phyloP scores from a whole-genome alignment of 2,888 invertebrate species.

The Cloeon dipterum region DNA sequence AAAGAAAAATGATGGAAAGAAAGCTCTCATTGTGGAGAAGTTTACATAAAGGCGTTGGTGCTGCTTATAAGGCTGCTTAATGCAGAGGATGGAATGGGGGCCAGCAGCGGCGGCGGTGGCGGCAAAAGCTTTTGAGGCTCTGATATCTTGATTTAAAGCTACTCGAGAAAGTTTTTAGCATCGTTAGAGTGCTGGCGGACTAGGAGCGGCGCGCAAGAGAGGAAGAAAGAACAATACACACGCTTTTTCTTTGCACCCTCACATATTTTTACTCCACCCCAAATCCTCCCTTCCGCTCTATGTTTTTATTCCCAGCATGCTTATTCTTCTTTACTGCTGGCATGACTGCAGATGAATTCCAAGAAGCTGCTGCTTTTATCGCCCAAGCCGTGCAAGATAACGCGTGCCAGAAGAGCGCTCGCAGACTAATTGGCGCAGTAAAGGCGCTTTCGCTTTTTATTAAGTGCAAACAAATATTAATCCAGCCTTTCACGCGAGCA shows the following conservation, averaged over 20 bases:
- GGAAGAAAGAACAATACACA: constrained; percentile 1
- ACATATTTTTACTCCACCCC: neutral
- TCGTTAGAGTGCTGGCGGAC: no score
- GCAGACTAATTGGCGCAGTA: neutral
- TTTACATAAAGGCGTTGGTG: no score
- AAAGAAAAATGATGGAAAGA: no score
- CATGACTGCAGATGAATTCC: neutral
- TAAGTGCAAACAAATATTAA: no score
- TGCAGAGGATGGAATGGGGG: no score
- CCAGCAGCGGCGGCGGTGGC: no score
- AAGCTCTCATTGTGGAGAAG: no score
- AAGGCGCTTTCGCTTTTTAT: neutral
- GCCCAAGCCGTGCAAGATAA: neutral
- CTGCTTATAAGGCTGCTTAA: no score
- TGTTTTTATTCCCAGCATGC: neutral
- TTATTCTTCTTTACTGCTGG: neutral
- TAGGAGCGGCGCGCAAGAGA: no score
- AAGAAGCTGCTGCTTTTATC: constrained; percentile 2
- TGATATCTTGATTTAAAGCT: constrained; percentile 2
- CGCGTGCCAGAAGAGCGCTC: neutral
- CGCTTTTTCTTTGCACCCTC: neutral
- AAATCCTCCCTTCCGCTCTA: neutral
- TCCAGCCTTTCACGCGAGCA: no score
- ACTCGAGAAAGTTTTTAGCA: constrained; percentile 1
- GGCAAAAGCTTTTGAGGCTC: no score